Evolutionary conservation across 2,888 invertebrate species (phyloP).

Genomic region (Drosophila anceps): DNA sequence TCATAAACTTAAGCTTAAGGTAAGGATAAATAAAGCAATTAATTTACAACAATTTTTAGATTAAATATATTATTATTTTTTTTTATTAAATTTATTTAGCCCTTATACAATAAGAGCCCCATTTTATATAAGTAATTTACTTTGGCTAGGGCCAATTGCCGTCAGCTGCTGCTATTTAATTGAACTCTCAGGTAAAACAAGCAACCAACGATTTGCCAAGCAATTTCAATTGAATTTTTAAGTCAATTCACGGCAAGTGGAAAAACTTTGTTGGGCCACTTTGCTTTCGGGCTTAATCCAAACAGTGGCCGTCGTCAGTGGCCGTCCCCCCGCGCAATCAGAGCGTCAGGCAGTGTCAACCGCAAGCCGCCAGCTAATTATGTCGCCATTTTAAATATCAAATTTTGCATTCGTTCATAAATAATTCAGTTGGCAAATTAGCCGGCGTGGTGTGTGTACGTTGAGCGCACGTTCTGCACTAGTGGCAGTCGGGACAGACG

Average conservation of each 20-base stretch:
- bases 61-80: no score
- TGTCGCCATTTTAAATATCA: constrained; percentile 72
- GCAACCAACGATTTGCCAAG: constrained; percentile 26
- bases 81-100: neutral
- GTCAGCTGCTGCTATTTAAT: constrained; percentile 38
- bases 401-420: constrained; percentile 47
- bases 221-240: constrained; percentile 27
- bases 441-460: constrained; percentile 24
- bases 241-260: constrained; percentile 12
- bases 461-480: constrained; percentile 20
- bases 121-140: neutral
- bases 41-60: no score
- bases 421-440: constrained; percentile 69
- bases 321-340: constrained; percentile 6
- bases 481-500: constrained; percentile 51
- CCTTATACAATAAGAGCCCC: neutral
- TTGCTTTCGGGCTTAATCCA: neutral
- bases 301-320: neutral
- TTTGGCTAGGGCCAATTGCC: constrained; percentile 4
- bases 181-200: constrained; percentile 27
- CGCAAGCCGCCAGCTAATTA: constrained; percentile 55
- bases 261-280: constrained; percentile 7
- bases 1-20: no score
- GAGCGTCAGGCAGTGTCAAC: constrained; percentile 13
- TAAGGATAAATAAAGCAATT: no score